Conservation (phyloP, 2,797 vertebrate species). For the Neostethus bicornis region DNA sequence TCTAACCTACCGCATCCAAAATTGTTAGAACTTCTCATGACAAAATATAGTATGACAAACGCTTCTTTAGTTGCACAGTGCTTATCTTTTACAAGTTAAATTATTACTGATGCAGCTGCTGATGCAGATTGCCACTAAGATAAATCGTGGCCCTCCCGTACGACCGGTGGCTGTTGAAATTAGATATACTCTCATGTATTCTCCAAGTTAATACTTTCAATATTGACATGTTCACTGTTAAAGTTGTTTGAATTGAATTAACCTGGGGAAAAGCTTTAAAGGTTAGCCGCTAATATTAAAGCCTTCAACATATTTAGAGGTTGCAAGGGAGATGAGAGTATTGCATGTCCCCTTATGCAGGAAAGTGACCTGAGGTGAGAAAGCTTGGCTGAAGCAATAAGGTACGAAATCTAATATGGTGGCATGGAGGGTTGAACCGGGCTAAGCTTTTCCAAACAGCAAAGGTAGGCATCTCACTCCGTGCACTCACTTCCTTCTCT, state of each 20-base stretch:
- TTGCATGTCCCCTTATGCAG: constrained; percentile 39
- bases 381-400: constrained; percentile 72
- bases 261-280: constrained; percentile 34
- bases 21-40: constrained; percentile 29
- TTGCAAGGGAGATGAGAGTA: constrained; percentile 44
- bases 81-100: constrained; percentile 69
- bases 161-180: constrained; percentile 56
- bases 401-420: constrained; percentile 74
- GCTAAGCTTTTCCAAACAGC: constrained; percentile 46
- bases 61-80: constrained; percentile 27
- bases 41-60: constrained; percentile 16
- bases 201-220: constrained; percentile 64
- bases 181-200: constrained; percentile 45
- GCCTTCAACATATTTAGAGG: constrained; percentile 57
- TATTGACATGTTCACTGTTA: constrained; percentile 62
- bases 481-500: constrained; percentile 13
- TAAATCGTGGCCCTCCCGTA: constrained; percentile 35
- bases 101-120: constrained; percentile 51
- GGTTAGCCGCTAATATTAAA: constrained; percentile 59
- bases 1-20: constrained; percentile 28
- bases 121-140: constrained; percentile 37
- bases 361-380: constrained; percentile 61
- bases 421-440: constrained; percentile 61
- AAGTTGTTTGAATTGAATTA: constrained; percentile 67
- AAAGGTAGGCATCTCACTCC: constrained; percentile 28